Conservation (phyloP, 2,888 invertebrate genomes). For the Sicus ferrugineus region DNA sequence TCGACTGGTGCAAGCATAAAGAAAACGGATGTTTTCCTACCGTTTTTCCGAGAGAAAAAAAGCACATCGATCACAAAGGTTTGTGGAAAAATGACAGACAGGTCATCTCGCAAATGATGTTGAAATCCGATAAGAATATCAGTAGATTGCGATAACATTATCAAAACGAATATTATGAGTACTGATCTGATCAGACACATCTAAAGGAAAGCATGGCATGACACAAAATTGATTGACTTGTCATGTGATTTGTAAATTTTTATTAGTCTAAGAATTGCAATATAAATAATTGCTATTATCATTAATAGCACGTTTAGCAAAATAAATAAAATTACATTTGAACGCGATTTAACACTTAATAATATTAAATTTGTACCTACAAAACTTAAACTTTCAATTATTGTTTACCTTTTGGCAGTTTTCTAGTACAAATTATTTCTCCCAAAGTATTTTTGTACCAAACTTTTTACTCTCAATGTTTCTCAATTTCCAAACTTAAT, state of each 20-base stretch:
- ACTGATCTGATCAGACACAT: neutral
- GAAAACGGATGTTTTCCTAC: slow-evolving; percentile 18
- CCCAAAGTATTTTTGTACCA: too few relatives aligned
- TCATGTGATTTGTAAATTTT: neutral
- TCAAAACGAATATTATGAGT: neutral
- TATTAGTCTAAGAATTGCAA: neutral
- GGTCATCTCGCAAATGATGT: slow-evolving; percentile 6
- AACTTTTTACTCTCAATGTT: too few relatives aligned
- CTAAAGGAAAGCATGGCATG: neutral
- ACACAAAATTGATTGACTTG: neutral
- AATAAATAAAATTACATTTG: too few relatives aligned
- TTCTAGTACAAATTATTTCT: too few relatives aligned
- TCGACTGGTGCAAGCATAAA: slow-evolving; percentile 2
- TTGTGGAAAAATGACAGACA: slow-evolving; percentile 6
- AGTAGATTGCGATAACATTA: neutral
- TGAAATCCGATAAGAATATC: slow-evolving; percentile 11
- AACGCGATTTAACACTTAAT: too few relatives aligned
- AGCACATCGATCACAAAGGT: neutral
- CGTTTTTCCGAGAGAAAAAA: neutral
- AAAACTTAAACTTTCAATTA: too few relatives aligned
- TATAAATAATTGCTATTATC: too few relatives aligned
- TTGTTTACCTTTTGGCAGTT: too few relatives aligned
- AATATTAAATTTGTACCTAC: too few relatives aligned
- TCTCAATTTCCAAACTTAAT: too few relatives aligned
- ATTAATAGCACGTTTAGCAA: too few relatives aligned